Evolutionary conservation across 1,140 invertebrate species (phyloP).

Genomic region (Trigoniulus corallinus): DNA sequence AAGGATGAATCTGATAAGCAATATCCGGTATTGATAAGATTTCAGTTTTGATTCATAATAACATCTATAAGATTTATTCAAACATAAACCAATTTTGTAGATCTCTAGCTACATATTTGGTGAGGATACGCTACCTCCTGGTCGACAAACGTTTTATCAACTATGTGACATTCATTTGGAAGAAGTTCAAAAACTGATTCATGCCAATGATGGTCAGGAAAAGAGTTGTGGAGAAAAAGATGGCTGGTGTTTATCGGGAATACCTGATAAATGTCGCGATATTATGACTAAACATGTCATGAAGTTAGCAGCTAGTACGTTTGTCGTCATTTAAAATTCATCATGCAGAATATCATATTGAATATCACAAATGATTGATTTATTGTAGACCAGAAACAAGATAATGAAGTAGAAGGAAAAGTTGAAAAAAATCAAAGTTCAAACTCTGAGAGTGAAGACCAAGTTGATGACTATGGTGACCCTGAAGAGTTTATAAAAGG

Average conservation of each 20-base stretch:
- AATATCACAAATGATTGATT: background rate
- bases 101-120: background rate
- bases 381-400: background rate
- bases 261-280: background rate
- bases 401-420: background rate
- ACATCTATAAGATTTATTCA: background rate
- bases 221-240: background rate
- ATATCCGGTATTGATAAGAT: background rate
- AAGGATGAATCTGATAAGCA: background rate
- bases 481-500: background rate
- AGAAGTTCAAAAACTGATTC: background rate
- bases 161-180: conserved; percentile 1
- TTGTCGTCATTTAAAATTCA: too few species aligned
- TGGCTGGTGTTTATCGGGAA: background rate
- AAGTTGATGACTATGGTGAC: background rate
- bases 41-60: background rate
- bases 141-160: background rate
- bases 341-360: background rate
- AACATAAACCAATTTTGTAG: background rate
- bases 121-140: background rate
- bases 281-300: background rate
- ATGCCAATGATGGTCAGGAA: background rate
- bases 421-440: background rate
- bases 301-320: background rate
- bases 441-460: background rate